Percentiles rank a stretch among this genome's conserved stretches.
phyloP scores from a whole-genome alignment of 2,113 vertebrate genomes.

The Numenius arquata region DNA sequence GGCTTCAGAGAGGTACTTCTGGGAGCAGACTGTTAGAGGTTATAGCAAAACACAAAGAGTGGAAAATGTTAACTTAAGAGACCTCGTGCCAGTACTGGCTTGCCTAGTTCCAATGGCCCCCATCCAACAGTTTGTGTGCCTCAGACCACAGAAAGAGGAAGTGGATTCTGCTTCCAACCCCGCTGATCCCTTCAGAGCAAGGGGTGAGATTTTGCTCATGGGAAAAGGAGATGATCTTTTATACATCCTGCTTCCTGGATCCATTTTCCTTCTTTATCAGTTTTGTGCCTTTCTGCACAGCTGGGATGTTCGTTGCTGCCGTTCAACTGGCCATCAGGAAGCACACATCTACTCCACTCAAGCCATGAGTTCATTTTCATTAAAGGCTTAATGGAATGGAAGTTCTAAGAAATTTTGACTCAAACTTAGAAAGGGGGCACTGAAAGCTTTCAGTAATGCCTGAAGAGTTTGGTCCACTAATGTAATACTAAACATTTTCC shows the following conservation, averaged over 20 bases:
- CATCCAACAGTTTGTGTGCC: background rate
- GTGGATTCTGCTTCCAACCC: background rate
- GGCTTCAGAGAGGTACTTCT: background rate
- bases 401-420: background rate
- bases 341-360: background rate
- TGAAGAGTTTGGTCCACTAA: background rate
- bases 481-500: background rate
- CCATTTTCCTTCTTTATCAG: background rate
- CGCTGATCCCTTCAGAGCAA: background rate
- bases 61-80: background rate
- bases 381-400: background rate
- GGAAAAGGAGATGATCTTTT: background rate
- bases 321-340: background rate
- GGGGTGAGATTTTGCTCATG: background rate
- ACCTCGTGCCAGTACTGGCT: background rate
- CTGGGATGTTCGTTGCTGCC: background rate
- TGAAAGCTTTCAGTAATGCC: background rate
- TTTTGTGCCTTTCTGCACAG: background rate
- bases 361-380: accelerated
- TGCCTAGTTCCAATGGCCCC: background rate
- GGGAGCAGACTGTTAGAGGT: background rate
- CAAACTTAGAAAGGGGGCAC: background rate
- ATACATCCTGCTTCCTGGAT: background rate
- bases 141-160: background rate
- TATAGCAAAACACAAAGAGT: background rate